A percentile compares a stretch with the other conserved stretches of the same genome.
phyloP scores from a whole-genome alignment of 1,140 invertebrate species.

The Mesaphorura yosii region DNA sequence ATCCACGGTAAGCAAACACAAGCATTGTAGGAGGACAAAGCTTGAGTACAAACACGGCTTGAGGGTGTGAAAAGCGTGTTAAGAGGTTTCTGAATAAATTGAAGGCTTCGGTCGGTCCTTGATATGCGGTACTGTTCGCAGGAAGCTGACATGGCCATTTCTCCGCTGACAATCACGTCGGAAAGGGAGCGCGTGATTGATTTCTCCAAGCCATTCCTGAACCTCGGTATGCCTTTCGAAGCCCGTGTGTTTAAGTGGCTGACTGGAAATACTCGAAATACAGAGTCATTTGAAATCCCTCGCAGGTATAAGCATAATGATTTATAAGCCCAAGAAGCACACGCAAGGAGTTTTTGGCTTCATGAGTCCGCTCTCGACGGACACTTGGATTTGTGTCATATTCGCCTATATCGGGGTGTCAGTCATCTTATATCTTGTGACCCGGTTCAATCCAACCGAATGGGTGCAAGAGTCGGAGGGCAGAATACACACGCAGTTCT shows the following conservation, averaged over 20 bases:
- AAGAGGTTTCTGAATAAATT: constrained; percentile 13
- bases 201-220: constrained; percentile 55
- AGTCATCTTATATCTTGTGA: constrained; percentile 48
- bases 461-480: constrained; percentile 37
- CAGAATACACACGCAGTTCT: constrained; percentile 46
- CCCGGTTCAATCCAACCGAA: constrained; percentile 51
- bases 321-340: constrained; percentile 51
- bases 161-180: constrained; percentile 51
- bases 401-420: constrained; percentile 51
- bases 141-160: constrained; percentile 52
- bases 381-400: constrained; percentile 52
- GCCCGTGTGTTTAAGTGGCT: neutral
- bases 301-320: constrained; percentile 47
- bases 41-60: neutral
- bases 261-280: neutral
- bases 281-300: constrained; percentile 54
- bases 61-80: neutral
- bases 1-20: constrained; percentile 48
- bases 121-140: constrained; percentile 26
- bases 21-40: neutral
- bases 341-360: constrained; percentile 51
- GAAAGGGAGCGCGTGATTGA: constrained; percentile 52
- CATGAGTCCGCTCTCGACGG: constrained; percentile 50
- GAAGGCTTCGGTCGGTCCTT: no score
- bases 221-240: no score